Percentiles rank a stretch among this genome's conserved stretches.
Conservation (phyloP, 23 tunicate species). For the Clavelina lepadiformis region DNA sequence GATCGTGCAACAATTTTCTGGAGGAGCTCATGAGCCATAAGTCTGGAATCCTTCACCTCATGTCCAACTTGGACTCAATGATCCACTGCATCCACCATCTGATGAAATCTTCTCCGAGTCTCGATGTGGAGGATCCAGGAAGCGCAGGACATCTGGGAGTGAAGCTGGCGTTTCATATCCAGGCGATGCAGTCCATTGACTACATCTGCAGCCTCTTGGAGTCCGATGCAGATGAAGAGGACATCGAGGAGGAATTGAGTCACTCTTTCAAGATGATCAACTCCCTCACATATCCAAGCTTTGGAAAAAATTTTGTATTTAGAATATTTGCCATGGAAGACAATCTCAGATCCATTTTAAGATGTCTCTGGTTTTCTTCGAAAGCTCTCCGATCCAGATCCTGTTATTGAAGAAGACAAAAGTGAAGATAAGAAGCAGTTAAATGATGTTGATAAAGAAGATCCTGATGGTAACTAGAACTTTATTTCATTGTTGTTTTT, state of each 20-base stretch:
- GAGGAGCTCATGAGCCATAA: constrained; percentile 35
- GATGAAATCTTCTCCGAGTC: constrained; percentile 30
- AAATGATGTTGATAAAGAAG: constrained; percentile 5
- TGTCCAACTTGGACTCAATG: constrained; percentile 41
- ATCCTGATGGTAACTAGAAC: constrained; percentile 24
- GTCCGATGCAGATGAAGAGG: constrained; percentile 23
- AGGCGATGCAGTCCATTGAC: constrained; percentile 62
- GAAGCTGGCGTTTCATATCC: constrained; percentile 58
- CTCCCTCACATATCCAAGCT: constrained; percentile 46
- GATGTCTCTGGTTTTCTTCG: constrained; percentile 45
- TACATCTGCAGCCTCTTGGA: constrained; percentile 45
- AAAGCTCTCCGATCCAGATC: constrained; percentile 33
- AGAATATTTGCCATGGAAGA: constrained; percentile 43
- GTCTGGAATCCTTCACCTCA: constrained; percentile 46
- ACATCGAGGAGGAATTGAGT: constrained; percentile 32
- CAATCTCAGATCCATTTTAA: constrained; percentile 15
- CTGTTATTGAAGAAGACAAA: constrained; percentile 2
- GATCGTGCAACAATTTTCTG: constrained; percentile 38
- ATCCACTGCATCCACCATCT: constrained; percentile 57
- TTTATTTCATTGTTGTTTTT: too few species aligned
- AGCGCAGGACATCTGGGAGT: constrained; percentile 67
- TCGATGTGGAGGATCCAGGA: constrained; percentile 50
- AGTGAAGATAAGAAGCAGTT: constrained; percentile 4
- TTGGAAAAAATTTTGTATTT: constrained; percentile 55
- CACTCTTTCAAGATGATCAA: constrained; percentile 43